Conservation (phyloP, 2,797 vertebrate species). For the Argyrosomus regius region DNA sequence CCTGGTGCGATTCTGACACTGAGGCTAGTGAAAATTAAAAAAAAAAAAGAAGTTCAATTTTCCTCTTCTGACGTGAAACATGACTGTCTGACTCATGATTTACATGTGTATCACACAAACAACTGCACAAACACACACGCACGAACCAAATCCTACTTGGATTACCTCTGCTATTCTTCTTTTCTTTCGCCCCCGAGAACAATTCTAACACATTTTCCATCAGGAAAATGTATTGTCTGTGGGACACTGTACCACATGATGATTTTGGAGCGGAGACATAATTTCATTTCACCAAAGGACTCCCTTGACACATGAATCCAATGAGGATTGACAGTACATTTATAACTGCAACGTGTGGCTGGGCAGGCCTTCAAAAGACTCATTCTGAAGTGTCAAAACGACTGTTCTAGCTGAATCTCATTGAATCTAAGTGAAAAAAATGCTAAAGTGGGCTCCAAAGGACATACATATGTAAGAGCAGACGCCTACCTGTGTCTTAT, state of each 20-base stretch:
- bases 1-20: constrained; percentile 65
- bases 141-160: constrained; percentile 42
- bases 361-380: constrained; percentile 65
- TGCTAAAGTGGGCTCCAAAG: constrained; percentile 62
- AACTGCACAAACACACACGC: constrained; percentile 5
- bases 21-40: constrained; percentile 43
- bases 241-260: constrained; percentile 66
- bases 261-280: constrained; percentile 70
- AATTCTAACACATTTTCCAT: constrained; percentile 62
- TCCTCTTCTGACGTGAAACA: constrained; percentile 58
- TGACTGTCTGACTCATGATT: constrained; percentile 66
- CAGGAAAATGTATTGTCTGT: constrained; percentile 60
- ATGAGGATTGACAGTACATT: constrained; percentile 77
- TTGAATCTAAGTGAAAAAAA: constrained; percentile 53
- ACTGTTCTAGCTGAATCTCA: constrained; percentile 57
- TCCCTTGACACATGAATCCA: constrained; percentile 72
- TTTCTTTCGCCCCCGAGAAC: constrained; percentile 53
- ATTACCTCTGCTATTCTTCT: constrained; percentile 54
- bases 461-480: constrained; percentile 59
- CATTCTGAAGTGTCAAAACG: constrained; percentile 71
- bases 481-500: constrained; percentile 43
- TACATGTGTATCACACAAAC: constrained; percentile 60
- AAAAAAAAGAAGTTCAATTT: constrained; percentile 53
- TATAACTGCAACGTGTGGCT: constrained; percentile 69
- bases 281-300: constrained; percentile 78